Base-by-base conservation (phyloP, 2,113 vertebrate species). In the Xenopus borealis region DNA sequence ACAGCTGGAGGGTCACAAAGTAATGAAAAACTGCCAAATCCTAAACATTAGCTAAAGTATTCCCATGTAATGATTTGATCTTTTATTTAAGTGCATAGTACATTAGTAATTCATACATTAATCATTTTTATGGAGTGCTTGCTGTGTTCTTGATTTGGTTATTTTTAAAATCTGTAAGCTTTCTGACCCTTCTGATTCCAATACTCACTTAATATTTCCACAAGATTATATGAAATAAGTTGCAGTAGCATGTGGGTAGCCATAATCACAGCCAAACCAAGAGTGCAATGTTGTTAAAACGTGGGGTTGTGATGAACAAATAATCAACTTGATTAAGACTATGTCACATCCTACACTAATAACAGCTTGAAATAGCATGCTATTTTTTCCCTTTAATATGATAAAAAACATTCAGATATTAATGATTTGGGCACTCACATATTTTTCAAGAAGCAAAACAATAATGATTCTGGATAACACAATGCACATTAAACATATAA, bases 291-390 rank as follows among this genome's bases (percentile, higher is more conserved):
- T 61, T 63, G 30, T 69, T 44, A 53, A 62, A 61, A 62, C n/a
- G 14, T 62, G 40, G 66, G 53, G 20, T 75, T 68, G 64, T 75
- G 71, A 73, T 67, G 66, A 55, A 75, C 66, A 55, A 62, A 55
- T 75, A 75, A 75, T 75, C 66, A 75, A 44, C 47, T n/a, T 75
- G 58, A 75, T 75, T 75, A 69, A 75, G 46, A 69, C 27, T 61
- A 58, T 67, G 61, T 69, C 73, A 75, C 73, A 75, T 75, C 57
- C 27, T 68, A 17, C 23, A 75, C 61, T 75, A 62, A 50, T 75
- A 75, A 75, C 68, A 46, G 40, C 14, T 52, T 62, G 44, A 7
- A 68, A 50, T 58, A 50, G 52, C 46, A 30, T 75, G 45, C 19
- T 68, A 44, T 62, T 62, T 69, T 69, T 18, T 69, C 16, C 66